Evolutionary conservation across 2,113 vertebrate genomes (phyloP), one percentile per base, ranked within the genome.

Genomic region (Heptranchias perlo): DNA sequence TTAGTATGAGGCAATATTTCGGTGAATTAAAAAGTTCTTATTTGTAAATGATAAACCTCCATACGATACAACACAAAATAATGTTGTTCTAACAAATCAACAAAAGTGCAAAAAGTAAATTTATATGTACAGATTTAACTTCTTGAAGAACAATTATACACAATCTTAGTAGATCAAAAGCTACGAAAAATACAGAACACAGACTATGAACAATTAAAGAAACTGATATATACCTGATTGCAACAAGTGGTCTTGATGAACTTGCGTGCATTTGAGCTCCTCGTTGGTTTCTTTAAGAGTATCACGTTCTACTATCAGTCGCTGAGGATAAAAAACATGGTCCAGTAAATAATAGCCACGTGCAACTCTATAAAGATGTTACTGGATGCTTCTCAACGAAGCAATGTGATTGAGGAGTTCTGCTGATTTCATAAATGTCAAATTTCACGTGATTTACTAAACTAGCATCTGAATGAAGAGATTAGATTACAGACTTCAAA

Each of bases 221-320:
- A 94, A 96, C 67, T 54, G 78, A 52, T 1, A 4, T 47, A 92
- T 97, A 99, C 99, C 99, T 97, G 99, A 97, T 97, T 98, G 98
- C 94, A 97, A 98, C 93, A 99, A 97, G 96, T 99, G 99, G 96
- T 98, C 98, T 97, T 99, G 98, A 28, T 99, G 99, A 96, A 98
- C 98, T 97, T 99, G 98, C 82, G 98, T 98, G 97, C 98, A 99
- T 31, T 98, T 98, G 31, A 99, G 98, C 96, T 99, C 99, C 97
- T 99, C 99, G 2, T 99, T 99, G 13, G 98, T 98, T 97, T 99
- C 99, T 97, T 98, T 99, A 35, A 99, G 97, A 69, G 99, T 98
- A 97, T 99, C 99, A 96, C 98, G 98, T 96, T 99, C 99, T 21
- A 99, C 97, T 96, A 99, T 99, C 96, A 99, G 97, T 96, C 99